These are phyloP conservation scores for Carlito syrichta DNA, from an alignment of 2,113 vertebrate genomes.

Conservation along the genomic window DNA sequence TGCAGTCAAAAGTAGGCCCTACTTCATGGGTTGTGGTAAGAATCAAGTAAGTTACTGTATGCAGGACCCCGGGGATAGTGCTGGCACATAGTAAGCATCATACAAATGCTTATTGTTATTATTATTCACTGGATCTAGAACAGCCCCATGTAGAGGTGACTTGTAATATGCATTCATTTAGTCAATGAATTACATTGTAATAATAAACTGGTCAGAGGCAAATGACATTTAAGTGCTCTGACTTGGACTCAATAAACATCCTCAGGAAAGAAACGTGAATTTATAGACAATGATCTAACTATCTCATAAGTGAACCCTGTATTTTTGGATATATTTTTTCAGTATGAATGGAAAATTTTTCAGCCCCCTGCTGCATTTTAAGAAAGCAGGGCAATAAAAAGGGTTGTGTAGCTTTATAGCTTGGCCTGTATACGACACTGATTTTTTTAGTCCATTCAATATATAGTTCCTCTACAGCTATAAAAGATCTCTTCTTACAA, in stretches of 20 bases:
- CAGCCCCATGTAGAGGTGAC: background rate
- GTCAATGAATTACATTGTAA: background rate
- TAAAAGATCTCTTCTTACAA: background rate
- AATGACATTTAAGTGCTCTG: background rate
- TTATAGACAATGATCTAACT: background rate
- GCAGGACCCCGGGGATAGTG: background rate
- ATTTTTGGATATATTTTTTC: background rate
- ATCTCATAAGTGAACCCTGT: background rate
- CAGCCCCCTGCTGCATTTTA: background rate
- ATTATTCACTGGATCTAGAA: background rate
- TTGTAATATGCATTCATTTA: background rate
- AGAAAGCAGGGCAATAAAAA: background rate
- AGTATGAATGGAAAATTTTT: background rate
- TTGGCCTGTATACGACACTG: background rate
- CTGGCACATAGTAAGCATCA: background rate
- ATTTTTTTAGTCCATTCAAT: conserved; percentile 13
- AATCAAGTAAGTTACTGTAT: background rate
- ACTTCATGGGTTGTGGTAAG: background rate
- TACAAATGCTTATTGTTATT: background rate
- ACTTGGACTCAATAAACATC: background rate
- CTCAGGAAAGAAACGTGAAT: background rate
- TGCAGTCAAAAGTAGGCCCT: background rate
- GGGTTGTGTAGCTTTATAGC: background rate
- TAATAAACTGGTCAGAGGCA: background rate
- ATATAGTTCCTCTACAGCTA: conserved; percentile 11